phyloP scores from a whole-genome alignment of 2,797 vertebrate species.

The Okamejei kenojei region DNA sequence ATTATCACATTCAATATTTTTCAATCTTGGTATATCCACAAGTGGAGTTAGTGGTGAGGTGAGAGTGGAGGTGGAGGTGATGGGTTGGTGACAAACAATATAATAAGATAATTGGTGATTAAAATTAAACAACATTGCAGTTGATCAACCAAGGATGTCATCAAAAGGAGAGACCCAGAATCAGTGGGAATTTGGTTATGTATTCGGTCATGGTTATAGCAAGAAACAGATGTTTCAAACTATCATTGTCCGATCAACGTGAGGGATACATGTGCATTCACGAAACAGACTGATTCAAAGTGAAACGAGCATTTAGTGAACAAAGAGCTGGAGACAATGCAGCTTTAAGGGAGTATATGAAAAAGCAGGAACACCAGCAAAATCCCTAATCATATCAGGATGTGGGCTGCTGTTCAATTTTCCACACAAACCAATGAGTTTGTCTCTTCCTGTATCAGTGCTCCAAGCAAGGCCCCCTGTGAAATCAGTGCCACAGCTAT shows the following conservation, averaged over 20 bases:
- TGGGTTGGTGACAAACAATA: no score
- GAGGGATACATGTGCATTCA: background rate
- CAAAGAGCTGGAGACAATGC: conserved; percentile 28
- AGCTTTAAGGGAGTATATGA: conserved; percentile 35
- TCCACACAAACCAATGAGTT: conserved; percentile 39
- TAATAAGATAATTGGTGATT: no score
- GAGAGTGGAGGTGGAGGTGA: background rate
- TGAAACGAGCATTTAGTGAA: conserved; percentile 26
- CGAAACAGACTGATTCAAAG: background rate
- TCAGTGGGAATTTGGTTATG: conserved; percentile 6
- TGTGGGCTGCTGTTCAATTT: conserved; percentile 37
- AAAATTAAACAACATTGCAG: background rate
- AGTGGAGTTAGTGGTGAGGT: background rate
- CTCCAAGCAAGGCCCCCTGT: conserved; percentile 35
- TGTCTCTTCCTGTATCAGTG: conserved; percentile 38
- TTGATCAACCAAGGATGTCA: conserved; percentile 16
- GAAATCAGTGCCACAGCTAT: conserved; percentile 59
- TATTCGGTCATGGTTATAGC: background rate
- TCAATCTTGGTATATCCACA: background rate
- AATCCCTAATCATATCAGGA: conserved; percentile 39
- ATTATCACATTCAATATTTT: background rate
- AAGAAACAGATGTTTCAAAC: background rate
- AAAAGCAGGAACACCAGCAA: conserved; percentile 35
- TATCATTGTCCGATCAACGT: background rate
- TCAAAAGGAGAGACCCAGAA: background rate